A percentile compares a stretch with the other conserved stretches of the same genome.
Evolutionary conservation across 1,140 invertebrate species (phyloP).

Genomic region (Papilio polyxenes): DNA sequence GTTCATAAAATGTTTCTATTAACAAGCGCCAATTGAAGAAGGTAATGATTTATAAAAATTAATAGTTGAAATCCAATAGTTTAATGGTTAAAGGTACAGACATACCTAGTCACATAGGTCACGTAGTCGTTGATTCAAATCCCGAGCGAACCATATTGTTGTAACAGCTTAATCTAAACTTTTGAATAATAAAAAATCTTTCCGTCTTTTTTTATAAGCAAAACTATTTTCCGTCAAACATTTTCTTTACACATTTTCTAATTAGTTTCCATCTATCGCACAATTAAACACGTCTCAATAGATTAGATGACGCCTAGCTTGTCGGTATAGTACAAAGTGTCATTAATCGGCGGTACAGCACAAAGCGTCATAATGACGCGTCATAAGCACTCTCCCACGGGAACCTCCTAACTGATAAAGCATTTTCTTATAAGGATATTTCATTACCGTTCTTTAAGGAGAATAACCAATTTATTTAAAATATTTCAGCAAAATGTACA

Average conservation of each 20-base stretch:
- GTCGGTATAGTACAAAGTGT: neutral
- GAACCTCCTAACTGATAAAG: neutral
- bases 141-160: no score
- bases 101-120: no score
- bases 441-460: neutral
- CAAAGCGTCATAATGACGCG: neutral
- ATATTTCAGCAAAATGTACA: no score
- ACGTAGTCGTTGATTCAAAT: no score
- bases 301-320: neutral
- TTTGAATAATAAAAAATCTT: no score
- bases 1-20: slow-evolving; percentile 6
- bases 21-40: no score
- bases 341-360: neutral
- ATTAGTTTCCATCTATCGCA: neutral
- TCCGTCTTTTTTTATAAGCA: no score
- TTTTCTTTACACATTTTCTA: neutral
- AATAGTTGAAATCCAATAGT: no score
- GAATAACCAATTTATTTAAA: neutral
- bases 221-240: no score
- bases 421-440: neutral
- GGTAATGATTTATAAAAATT: no score
- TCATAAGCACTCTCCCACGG: neutral
- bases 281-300: neutral
- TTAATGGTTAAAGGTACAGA: no score
- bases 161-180: no score